These are phyloP conservation scores for Sebastes hopkinsi DNA, from an alignment of 2,797 vertebrate species.

Conservation along the genomic window DNA sequence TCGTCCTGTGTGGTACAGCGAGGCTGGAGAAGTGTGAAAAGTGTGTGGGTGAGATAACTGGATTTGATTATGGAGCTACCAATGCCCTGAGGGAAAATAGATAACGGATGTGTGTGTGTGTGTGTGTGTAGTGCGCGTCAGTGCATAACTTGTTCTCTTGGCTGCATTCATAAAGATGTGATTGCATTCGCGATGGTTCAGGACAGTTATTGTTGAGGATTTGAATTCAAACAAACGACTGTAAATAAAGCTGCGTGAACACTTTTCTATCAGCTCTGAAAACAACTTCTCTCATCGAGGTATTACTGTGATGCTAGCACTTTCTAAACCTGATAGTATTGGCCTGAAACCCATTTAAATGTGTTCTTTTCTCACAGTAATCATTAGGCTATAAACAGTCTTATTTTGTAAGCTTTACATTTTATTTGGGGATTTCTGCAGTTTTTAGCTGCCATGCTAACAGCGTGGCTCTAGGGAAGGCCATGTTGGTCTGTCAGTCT, in stretches of 20 bases:
- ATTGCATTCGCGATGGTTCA: constrained; percentile 22
- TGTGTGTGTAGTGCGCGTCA: not conserved
- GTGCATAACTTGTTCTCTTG: constrained; percentile 23
- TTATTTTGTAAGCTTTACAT: not conserved
- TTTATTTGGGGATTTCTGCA: not conserved
- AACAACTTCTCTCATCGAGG: not conserved
- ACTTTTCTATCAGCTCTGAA: constrained; percentile 3
- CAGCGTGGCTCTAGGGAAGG: not conserved
- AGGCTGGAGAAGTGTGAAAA: constrained; percentile 62
- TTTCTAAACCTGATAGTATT: not conserved
- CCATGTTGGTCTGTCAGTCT: too few relatives aligned
- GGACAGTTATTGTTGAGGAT: constrained; percentile 18
- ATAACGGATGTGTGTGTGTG: constrained; percentile 46
- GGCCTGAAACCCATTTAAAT: not conserved
- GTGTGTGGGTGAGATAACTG: constrained; percentile 65
- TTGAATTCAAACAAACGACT: constrained; percentile 35
- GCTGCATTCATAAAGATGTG: constrained; percentile 21
- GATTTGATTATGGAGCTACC: constrained; percentile 67
- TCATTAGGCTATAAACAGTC: not conserved
- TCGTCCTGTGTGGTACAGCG: constrained; percentile 44
- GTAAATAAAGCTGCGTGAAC: not conserved
- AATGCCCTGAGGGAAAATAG: constrained; percentile 42
- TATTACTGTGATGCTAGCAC: not conserved
- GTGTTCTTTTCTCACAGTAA: not conserved
- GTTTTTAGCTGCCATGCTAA: not conserved